A percentile compares a stretch with the other conserved stretches of the same genome.
Conservation (phyloP, 2,888 invertebrate genomes). For the Erpobdella octoculata region DNA sequence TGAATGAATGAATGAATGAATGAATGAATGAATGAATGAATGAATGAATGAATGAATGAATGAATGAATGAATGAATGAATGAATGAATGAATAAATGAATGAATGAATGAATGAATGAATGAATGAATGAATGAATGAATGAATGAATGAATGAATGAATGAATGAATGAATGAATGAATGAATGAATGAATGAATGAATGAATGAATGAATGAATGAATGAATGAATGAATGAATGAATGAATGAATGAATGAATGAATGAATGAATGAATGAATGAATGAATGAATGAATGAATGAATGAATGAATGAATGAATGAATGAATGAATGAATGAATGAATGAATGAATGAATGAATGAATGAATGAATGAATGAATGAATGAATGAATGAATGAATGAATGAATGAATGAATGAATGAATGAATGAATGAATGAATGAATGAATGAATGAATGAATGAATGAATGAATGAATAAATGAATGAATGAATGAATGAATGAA, state of each 20-base stretch:
- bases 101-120: not conserved
- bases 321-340: not conserved
- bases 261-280: not conserved
- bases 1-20: not conserved
- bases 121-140: conserved; percentile 8
- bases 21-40: not conserved
- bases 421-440: not conserved
- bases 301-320: not conserved
- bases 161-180: not conserved
- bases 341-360: conserved; percentile 11
- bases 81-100: not conserved
- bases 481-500: conserved; percentile 4
- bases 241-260: not conserved
- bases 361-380: not conserved
- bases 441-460: not conserved
- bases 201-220: not conserved
- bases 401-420: not conserved
- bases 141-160: not conserved
- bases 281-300: not conserved
- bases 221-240: not conserved
- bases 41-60: not conserved
- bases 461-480: not conserved
- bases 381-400: not conserved
- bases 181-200: conserved; percentile 11
- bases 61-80: not conserved